phyloP scores from a whole-genome alignment of 2,113 vertebrate species.

The Hippolais icterina region DNA sequence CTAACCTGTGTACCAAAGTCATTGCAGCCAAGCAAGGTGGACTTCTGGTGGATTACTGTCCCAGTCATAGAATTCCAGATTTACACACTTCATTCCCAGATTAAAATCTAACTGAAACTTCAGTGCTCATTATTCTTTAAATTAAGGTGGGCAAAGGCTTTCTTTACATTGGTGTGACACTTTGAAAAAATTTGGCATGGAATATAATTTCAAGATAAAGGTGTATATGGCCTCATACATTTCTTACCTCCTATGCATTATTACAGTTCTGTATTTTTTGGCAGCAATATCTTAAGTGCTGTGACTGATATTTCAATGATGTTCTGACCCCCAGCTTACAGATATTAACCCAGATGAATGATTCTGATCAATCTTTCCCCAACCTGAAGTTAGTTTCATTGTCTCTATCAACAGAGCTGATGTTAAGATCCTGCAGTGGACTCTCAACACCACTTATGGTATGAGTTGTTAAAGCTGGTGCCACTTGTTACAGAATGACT shows the following conservation, averaged over 20 bases:
- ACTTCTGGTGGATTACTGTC: neutral
- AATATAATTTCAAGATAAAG: neutral
- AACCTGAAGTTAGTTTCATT: neutral
- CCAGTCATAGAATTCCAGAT: neutral
- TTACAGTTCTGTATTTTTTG: neutral
- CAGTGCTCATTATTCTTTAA: neutral
- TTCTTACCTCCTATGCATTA: neutral
- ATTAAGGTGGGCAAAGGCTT: neutral
- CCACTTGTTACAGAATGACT: neutral
- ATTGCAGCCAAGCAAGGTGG: neutral
- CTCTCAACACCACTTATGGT: neutral
- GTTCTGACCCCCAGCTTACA: neutral
- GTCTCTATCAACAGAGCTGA: neutral
- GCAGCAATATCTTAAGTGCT: neutral
- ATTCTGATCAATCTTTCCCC: neutral
- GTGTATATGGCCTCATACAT: neutral
- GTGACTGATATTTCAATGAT: neutral
- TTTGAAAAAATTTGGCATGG: accelerated
- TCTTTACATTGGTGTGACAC: neutral
- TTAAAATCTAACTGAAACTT: neutral
- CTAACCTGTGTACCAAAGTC: neutral
- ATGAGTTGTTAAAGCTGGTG: neutral
- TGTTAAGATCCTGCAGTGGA: neutral
- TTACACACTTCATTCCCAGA: neutral
- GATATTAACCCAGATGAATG: neutral